Conservation (phyloP, 2,797 vertebrate species). For the Toxotes lorentzi region DNA sequence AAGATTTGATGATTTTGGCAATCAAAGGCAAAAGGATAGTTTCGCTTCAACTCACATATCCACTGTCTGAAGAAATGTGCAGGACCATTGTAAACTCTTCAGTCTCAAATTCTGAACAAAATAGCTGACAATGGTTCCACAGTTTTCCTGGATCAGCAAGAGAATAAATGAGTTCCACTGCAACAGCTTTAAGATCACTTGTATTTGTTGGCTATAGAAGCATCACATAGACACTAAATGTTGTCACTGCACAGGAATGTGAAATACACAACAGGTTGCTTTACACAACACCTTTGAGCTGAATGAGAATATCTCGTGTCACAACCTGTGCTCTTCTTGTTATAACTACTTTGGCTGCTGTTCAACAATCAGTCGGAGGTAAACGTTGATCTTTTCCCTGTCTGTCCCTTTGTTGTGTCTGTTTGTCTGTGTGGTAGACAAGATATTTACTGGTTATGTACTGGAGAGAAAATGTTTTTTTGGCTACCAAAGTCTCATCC, state of each 20-base stretch:
- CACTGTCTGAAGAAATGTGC: too few relatives aligned
- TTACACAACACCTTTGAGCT: neutral
- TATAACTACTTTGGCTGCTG: too few relatives aligned
- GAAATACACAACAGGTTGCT: neutral
- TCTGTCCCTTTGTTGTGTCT: too few relatives aligned
- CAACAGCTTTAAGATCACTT: neutral
- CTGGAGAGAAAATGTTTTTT: neutral
- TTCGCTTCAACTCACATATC: too few relatives aligned
- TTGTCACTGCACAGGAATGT: neutral
- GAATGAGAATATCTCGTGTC: neutral
- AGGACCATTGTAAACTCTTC: too few relatives aligned
- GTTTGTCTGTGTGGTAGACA: neutral
- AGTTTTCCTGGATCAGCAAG: neutral
- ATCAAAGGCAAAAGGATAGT: too few relatives aligned
- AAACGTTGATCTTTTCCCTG: too few relatives aligned
- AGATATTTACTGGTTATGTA: too few relatives aligned
- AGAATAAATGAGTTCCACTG: neutral
- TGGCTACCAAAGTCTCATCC: too few relatives aligned
- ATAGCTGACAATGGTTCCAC: too few relatives aligned
- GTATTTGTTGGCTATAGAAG: neutral
- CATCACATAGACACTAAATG: neutral
- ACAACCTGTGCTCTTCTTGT: neutral
- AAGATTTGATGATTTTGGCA: too few relatives aligned
- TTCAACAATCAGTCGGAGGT: too few relatives aligned
- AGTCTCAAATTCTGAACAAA: neutral